A percentile compares a stretch with the other conserved stretches of the same genome.
phyloP scores from a whole-genome alignment of 2,888 invertebrate genomes.

The Amphipoea lucens region DNA sequence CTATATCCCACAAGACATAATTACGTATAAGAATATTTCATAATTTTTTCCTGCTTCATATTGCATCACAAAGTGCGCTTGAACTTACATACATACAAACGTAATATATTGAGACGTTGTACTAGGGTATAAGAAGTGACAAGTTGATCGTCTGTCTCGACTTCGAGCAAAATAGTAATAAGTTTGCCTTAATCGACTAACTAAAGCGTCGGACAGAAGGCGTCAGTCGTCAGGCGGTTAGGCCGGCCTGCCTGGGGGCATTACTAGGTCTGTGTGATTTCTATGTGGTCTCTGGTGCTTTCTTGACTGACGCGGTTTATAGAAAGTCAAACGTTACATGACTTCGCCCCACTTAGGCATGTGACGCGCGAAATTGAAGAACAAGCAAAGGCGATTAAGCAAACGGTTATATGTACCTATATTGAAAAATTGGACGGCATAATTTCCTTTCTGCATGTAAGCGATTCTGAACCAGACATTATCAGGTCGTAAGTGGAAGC shows the following conservation, averaged over 20 bases:
- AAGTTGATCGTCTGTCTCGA: conserved; percentile 16
- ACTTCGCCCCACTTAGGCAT: background rate
- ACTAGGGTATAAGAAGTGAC: conserved; percentile 32
- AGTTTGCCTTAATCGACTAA: conserved; percentile 30
- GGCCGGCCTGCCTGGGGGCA: conserved; percentile 12
- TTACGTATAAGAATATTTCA: conserved; percentile 26
- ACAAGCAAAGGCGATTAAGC: background rate
- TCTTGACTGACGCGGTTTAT: conserved; percentile 21
- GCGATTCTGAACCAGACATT: background rate
- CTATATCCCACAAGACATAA: conserved; percentile 14
- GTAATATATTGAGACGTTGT: conserved; percentile 9
- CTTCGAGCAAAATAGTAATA: conserved; percentile 17
- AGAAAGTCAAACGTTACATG: conserved; percentile 45
- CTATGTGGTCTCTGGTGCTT: conserved; percentile 8
- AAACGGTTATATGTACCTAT: background rate
- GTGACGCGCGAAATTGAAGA: conserved; percentile 15
- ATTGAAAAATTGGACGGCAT: background rate
- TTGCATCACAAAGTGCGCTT: conserved; percentile 35
- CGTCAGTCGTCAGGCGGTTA: background rate
- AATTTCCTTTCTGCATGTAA: background rate
- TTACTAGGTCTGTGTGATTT: conserved; percentile 18
- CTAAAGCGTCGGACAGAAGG: conserved; percentile 21
- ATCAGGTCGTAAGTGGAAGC: background rate
- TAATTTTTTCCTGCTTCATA: conserved; percentile 30
- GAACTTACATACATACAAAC: conserved; percentile 17